Evolutionary conservation across 2,888 invertebrate genomes (phyloP).

Genomic region (Andrena camellia): DNA sequence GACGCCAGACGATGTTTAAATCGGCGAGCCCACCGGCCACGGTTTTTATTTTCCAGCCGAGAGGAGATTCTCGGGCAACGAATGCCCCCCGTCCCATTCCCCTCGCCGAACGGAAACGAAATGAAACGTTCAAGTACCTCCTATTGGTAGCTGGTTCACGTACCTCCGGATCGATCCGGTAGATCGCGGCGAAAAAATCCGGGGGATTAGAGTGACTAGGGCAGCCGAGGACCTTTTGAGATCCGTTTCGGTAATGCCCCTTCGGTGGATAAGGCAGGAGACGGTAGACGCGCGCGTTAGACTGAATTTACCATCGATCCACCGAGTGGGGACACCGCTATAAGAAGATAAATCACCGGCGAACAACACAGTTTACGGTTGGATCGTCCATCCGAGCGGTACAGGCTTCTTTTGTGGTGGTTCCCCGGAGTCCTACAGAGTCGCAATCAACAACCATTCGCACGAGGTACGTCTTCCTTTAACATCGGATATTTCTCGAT

Average conservation of each 20-base stretch:
- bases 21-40: no score
- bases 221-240: neutral
- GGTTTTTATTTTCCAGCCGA: no score
- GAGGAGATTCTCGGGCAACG: no score
- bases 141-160: no score
- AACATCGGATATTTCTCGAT: neutral
- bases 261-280: constrained; percentile 11
- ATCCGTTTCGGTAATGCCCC: constrained; percentile 8
- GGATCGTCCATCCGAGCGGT: constrained; percentile 22
- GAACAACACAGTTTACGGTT: constrained; percentile 63
- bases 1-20: no score
- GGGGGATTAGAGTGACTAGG: neutral
- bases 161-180: no score
- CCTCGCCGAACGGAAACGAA: no score
- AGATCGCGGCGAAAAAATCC: neutral
- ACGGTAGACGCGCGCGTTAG: constrained; percentile 5
- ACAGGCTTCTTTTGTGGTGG: neutral
- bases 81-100: no score
- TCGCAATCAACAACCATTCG: neutral
- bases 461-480: constrained; percentile 29
- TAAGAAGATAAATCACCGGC: constrained; percentile 68
- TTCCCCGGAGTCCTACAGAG: neutral
- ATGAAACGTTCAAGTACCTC: no score
- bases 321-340: constrained; percentile 66
- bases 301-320: constrained; percentile 31